Percentiles rank a stretch among this genome's conserved stretches.
These are phyloP conservation scores for Orchesellides sinensis DNA, from an alignment of 2,888 invertebrate genomes.

Conservation along the genomic window DNA sequence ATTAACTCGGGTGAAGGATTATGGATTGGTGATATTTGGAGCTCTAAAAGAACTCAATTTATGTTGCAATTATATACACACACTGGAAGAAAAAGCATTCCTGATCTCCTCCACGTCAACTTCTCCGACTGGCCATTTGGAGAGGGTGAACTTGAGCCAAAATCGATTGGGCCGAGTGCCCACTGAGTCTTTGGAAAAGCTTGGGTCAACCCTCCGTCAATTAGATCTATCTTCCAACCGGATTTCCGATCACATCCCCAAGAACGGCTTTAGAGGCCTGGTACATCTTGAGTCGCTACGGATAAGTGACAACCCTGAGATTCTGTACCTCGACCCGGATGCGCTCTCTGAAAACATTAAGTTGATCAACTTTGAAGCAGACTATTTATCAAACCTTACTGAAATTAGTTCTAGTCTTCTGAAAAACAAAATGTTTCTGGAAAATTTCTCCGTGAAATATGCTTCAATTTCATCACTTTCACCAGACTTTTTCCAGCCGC, in stretches of 20 bases:
- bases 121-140: conserved; percentile 44
- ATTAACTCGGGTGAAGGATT: conserved; percentile 70
- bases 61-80: conserved; percentile 73
- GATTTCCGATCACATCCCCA: conserved; percentile 66
- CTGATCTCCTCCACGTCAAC: conserved; percentile 12
- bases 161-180: conserved; percentile 71
- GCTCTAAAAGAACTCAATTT: conserved; percentile 69
- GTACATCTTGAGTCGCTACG: conserved; percentile 60
- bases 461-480: conserved; percentile 65
- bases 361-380: conserved; percentile 69
- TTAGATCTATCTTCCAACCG: conserved; percentile 71
- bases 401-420: conserved; percentile 63
- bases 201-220: conserved; percentile 68
- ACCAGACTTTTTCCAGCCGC: conserved; percentile 61
- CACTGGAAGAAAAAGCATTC: conserved; percentile 70
- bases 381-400: conserved; percentile 71
- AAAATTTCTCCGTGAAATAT: conserved; percentile 68
- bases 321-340: conserved; percentile 64
- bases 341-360: conserved; percentile 67
- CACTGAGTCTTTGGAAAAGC: conserved; percentile 65
- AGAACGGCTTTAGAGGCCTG: conserved; percentile 65
- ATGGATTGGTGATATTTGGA: conserved; percentile 63
- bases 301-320: conserved; percentile 69
- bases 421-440: conserved; percentile 66
- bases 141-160: conserved; percentile 70